Percentiles rank a stretch among this genome's conserved stretches.
Conservation (phyloP, 2,113 vertebrate genomes). For the Brachypodius melanocephalos region DNA sequence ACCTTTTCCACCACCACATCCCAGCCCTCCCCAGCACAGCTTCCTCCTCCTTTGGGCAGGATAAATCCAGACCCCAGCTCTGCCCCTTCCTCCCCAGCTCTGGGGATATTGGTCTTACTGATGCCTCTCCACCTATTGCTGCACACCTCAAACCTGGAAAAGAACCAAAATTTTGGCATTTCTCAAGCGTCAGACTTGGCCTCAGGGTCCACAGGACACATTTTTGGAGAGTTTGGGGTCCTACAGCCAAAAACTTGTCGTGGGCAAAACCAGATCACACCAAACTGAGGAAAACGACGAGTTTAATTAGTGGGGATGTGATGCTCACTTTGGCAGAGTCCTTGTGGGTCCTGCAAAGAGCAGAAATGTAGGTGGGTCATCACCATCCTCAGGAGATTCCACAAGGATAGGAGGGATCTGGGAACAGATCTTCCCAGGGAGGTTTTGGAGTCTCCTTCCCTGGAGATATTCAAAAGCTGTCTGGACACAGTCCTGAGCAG, state of each 20-base stretch:
- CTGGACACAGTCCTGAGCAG: background rate
- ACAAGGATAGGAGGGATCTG: background rate
- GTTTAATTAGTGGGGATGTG: background rate
- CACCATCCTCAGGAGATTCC: background rate
- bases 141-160: background rate
- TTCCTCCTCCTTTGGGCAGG: background rate
- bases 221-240: background rate
- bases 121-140: background rate
- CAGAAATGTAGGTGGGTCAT: background rate
- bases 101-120: background rate
- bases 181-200: background rate
- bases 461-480: background rate
- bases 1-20: background rate
- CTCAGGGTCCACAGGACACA: background rate
- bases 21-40: background rate
- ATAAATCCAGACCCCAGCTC: background rate
- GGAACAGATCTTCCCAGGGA: background rate
- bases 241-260: background rate
- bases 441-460: background rate
- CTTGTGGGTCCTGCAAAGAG: background rate
- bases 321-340: background rate
- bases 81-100: background rate
- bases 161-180: background rate
- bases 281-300: background rate
- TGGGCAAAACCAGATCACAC: background rate